A percentile compares a stretch with the other conserved stretches of the same genome.
These are phyloP conservation scores for Sarcophaga carnaria DNA, from an alignment of 2,888 invertebrate genomes.

Conservation along the genomic window DNA sequence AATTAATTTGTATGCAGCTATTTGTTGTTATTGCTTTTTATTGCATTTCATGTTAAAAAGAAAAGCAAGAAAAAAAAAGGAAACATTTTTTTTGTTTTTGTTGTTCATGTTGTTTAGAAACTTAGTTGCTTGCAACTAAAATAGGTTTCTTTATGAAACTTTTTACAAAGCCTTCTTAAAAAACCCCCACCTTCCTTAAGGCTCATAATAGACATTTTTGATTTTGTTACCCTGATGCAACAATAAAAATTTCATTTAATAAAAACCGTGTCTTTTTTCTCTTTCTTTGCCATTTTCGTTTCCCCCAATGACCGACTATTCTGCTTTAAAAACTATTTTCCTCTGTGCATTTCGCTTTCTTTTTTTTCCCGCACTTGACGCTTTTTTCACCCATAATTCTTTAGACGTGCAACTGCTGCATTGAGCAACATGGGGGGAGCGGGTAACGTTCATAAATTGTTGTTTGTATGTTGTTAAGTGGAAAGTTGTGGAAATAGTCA, in stretches of 20 bases:
- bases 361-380: constrained; percentile 13
- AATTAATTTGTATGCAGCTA: constrained; percentile 55
- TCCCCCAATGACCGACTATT: constrained; percentile 6
- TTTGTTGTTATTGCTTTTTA: neutral
- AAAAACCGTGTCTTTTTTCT: neutral
- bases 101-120: constrained; percentile 39
- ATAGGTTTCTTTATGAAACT: neutral
- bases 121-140: constrained; percentile 14
- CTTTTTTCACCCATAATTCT: constrained; percentile 34
- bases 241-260: constrained; percentile 26
- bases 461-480: neutral
- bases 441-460: neutral
- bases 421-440: neutral
- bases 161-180: neutral
- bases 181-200: neutral
- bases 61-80: neutral
- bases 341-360: neutral
- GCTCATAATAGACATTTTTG: constrained; percentile 32
- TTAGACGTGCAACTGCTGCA: neutral
- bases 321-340: neutral
- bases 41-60: neutral
- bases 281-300: neutral
- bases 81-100: neutral
- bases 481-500: constrained; percentile 24
- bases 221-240: constrained; percentile 25